phyloP scores from a whole-genome alignment of 2,888 invertebrate genomes.

The Synanthedon myopaeformis region DNA sequence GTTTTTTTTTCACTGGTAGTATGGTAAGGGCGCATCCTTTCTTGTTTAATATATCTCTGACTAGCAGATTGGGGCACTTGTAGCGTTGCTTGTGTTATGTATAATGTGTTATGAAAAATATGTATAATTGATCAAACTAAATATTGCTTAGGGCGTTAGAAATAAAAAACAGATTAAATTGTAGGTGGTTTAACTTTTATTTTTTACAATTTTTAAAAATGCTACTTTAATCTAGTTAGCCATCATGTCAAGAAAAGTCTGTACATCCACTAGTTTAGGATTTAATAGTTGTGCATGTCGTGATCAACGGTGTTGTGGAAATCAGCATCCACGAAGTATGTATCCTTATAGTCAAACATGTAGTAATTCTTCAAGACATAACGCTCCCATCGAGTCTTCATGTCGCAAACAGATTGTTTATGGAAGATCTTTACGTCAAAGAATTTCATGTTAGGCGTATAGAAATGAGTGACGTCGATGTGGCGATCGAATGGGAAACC shows the following conservation, averaged over 20 bases:
- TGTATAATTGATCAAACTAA: no score
- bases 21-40: no score
- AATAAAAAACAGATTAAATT: no score
- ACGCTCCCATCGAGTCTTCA: slow-evolving; percentile 52
- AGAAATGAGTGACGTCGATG: slow-evolving; percentile 70
- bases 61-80: no score
- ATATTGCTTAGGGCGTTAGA: no score
- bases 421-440: slow-evolving; percentile 76
- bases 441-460: slow-evolving; percentile 76
- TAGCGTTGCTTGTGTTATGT: no score
- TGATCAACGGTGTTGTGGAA: slow-evolving; percentile 18
- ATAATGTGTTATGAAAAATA: no score
- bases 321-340: slow-evolving; percentile 37
- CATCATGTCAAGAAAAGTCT: neutral
- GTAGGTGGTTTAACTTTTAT: neutral
- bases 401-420: slow-evolving; percentile 57
- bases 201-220: neutral
- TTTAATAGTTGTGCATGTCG: slow-evolving; percentile 6
- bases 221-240: neutral
- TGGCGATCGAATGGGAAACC: slow-evolving; percentile 82
- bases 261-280: neutral
- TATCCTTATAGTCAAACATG: slow-evolving; percentile 27
- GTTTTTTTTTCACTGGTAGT: no score
- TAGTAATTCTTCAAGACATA: slow-evolving; percentile 47
- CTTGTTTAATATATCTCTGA: no score